phyloP scores from a whole-genome alignment of 1,140 invertebrate genomes.

The Procambarus virginalis region DNA sequence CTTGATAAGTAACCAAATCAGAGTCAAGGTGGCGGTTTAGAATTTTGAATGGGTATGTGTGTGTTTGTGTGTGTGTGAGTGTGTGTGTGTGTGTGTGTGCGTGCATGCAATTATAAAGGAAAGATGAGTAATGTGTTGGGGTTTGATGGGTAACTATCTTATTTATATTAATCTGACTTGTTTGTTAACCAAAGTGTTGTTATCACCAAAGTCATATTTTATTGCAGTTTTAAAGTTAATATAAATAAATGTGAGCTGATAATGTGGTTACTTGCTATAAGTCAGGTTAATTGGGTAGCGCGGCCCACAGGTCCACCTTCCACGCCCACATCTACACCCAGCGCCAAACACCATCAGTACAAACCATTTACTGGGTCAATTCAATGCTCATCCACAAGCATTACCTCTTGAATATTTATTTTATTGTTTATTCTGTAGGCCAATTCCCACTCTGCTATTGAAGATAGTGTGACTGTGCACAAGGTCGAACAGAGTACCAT shows the following conservation, averaged over 20 bases:
- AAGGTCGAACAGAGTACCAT: not conserved
- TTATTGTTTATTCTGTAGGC: conserved; percentile 9
- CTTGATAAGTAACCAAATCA: conserved; percentile 9
- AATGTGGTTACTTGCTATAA: conserved; percentile 26
- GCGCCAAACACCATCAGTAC: conserved; percentile 55
- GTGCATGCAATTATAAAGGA: conserved; percentile 1
- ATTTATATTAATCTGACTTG: conserved; percentile 36
- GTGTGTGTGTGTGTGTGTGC: conserved; percentile 21
- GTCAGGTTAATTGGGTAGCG: conserved; percentile 29
- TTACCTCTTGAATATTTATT: conserved; percentile 14
- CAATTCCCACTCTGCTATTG: not conserved
- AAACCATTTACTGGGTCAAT: conserved; percentile 40
- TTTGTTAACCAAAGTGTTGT: conserved; percentile 49
- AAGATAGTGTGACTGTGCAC: conserved; percentile 5
- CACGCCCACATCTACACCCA: conserved; percentile 36
- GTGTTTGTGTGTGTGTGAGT: conserved; percentile 17
- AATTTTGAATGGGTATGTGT: conserved; percentile 27
- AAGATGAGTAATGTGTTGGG: conserved; percentile 25
- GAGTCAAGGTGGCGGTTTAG: conserved; percentile 4
- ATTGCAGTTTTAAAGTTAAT: conserved; percentile 28
- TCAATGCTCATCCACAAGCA: conserved; percentile 28
- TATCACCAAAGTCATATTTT: conserved; percentile 55
- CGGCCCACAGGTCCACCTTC: conserved; percentile 19
- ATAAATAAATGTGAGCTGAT: conserved; percentile 16
- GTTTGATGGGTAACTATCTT: conserved; percentile 14